Evolutionary conservation across 2,888 invertebrate genomes (phyloP).

Genomic region (Apocheima hispidaria): DNA sequence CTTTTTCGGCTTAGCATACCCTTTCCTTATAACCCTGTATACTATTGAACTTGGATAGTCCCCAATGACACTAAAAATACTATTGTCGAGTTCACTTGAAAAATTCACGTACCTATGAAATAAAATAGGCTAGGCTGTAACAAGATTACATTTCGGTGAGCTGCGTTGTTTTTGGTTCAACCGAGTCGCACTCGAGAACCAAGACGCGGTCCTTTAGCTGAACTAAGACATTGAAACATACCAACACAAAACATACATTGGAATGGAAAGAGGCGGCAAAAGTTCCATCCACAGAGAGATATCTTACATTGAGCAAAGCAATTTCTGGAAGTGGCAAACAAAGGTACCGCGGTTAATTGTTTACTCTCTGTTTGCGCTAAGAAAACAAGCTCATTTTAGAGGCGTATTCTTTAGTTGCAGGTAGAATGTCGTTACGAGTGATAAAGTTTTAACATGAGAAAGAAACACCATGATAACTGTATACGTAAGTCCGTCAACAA

Average conservation of each 20-base stretch:
- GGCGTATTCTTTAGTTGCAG: conserved; percentile 50
- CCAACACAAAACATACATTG: conserved; percentile 51
- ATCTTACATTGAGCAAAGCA: conserved; percentile 58
- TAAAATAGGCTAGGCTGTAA: conserved; percentile 49
- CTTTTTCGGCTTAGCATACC: no score
- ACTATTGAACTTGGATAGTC: no score
- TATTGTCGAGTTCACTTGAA: no score
- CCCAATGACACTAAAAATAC: no score
- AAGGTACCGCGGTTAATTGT: conserved; percentile 75
- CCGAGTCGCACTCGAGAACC: conserved; percentile 36
- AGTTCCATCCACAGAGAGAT: conserved; percentile 58
- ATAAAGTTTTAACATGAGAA: conserved; percentile 35
- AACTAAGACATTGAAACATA: conserved; percentile 53
- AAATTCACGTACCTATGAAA: no score
- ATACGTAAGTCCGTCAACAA: background rate
- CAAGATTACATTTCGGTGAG: conserved; percentile 58
- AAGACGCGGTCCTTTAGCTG: conserved; percentile 48
- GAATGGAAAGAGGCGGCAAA: conserved; percentile 48
- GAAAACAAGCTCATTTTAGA: conserved; percentile 70
- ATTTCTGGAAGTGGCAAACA: conserved; percentile 74
- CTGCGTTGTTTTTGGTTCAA: conserved; percentile 38
- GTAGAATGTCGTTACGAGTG: conserved; percentile 37
- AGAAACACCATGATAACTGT: conserved; percentile 28
- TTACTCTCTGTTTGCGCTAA: conserved; percentile 70
- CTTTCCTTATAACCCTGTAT: no score